A percentile compares a stretch with the other conserved stretches of the same genome.
phyloP scores from a whole-genome alignment of 2,888 invertebrate genomes.

The Asteroscopus sphinx region DNA sequence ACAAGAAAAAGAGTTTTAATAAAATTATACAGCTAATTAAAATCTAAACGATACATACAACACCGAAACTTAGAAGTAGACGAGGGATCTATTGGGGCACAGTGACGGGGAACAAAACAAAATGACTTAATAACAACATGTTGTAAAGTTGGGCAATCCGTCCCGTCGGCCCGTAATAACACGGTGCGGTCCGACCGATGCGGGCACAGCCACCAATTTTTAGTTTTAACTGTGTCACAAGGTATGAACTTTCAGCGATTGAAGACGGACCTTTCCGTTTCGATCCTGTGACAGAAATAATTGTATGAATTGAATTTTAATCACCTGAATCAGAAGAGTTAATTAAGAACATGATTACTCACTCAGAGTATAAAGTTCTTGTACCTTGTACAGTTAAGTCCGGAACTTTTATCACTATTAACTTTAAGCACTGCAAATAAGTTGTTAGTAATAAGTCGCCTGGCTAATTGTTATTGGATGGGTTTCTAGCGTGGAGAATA shows the following conservation, averaged over 20 bases:
- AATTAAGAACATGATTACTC: too few relatives aligned
- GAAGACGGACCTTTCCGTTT: background rate
- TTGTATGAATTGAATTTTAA: too few relatives aligned
- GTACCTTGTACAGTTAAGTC: background rate
- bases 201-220: conserved; percentile 59
- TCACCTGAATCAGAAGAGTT: too few relatives aligned
- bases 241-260: conserved; percentile 21
- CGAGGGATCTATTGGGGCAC: conserved; percentile 36
- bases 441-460: background rate
- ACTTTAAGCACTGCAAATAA: background rate
- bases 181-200: conserved; percentile 50
- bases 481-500: too few relatives aligned
- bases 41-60: conserved; percentile 28
- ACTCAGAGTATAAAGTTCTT: too few relatives aligned
- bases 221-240: conserved; percentile 38
- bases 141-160: conserved; percentile 59
- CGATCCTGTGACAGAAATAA: too few relatives aligned
- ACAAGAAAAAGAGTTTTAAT: conserved; percentile 15
- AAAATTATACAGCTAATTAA: conserved; percentile 37
- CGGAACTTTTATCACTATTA: background rate
- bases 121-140: conserved; percentile 62
- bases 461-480: background rate
- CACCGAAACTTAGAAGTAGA: conserved; percentile 28
- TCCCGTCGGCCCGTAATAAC: conserved; percentile 57
- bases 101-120: conserved; percentile 55